Percentiles rank a stretch among this genome's conserved stretches.
phyloP scores from a whole-genome alignment of 1,140 invertebrate species.

The Spodoptera frugiperda region DNA sequence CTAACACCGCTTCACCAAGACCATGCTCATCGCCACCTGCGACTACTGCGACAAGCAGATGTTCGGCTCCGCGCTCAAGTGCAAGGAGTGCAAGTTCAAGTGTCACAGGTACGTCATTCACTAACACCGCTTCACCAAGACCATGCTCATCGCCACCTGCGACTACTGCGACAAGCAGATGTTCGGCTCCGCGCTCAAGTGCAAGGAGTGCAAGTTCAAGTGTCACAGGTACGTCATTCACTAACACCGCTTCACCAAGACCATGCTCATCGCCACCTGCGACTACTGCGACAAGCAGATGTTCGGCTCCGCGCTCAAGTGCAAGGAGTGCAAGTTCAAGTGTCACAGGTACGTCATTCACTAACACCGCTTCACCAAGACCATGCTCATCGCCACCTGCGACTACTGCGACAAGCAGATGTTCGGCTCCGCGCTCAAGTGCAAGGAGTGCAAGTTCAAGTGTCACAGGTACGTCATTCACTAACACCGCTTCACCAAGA shows the following conservation, averaged over 20 bases:
- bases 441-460: too few relatives aligned
- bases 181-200: conserved; percentile 94
- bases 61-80: conserved; percentile 94
- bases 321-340: conserved; percentile 98
- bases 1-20: conserved; percentile 87
- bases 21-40: conserved; percentile 95
- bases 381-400: too few relatives aligned
- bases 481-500: too few relatives aligned
- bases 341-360: conserved; percentile 88
- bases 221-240: conserved; percentile 88
- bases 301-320: conserved; percentile 94
- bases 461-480: too few relatives aligned
- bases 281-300: conserved; percentile 97
- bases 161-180: conserved; percentile 97
- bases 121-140: conserved; percentile 87
- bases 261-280: conserved; percentile 95
- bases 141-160: conserved; percentile 95
- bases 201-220: conserved; percentile 98
- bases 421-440: too few relatives aligned
- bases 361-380: too few relatives aligned
- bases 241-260: conserved; percentile 87
- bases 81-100: conserved; percentile 98
- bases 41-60: conserved; percentile 97
- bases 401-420: too few relatives aligned
- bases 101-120: conserved; percentile 88